Evolutionary conservation across 2,888 invertebrate genomes (phyloP).

Genomic region (Rotaria macrura): DNA sequence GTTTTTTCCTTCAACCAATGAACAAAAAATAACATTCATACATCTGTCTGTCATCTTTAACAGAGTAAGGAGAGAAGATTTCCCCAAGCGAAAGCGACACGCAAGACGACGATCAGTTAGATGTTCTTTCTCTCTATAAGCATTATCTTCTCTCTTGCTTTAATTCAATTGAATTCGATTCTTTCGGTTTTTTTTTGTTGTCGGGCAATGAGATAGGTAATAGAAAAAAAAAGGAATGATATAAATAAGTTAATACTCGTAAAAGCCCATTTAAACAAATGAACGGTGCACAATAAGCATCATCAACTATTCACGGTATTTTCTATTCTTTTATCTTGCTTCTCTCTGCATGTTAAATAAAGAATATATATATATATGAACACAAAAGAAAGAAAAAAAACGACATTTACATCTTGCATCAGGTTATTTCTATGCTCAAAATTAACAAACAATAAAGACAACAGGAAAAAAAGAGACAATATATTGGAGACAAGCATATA

Average conservation of each 20-base stretch:
- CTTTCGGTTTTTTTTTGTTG: neutral
- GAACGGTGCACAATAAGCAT: slow-evolving; percentile 8
- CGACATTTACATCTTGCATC: neutral
- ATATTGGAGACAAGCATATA: neutral
- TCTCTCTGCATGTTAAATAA: neutral
- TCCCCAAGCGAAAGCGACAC: slow-evolving; percentile 15
- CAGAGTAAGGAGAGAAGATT: slow-evolving; percentile 13
- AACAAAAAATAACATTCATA: neutral
- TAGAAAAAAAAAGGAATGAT: neutral
- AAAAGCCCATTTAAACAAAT: slow-evolving; percentile 12
- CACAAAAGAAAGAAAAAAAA: neutral
- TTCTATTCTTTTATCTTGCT: neutral
- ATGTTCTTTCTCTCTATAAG: neutral
- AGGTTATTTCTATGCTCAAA: neutral
- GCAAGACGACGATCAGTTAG: neutral
- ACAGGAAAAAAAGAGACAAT: neutral
- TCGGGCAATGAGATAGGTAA: neutral
- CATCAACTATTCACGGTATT: slow-evolving; percentile 8
- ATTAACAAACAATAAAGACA: neutral
- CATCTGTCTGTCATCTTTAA: slow-evolving; percentile 12
- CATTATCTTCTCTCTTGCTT: neutral
- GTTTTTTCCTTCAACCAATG: neutral
- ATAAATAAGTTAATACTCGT: slow-evolving; percentile 15
- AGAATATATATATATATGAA: neutral
- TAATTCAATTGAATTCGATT: slow-evolving; percentile 4